These are phyloP conservation scores for Liopterus haemorrhoidalis DNA, from an alignment of 2,888 invertebrate species.

Conservation along the genomic window DNA sequence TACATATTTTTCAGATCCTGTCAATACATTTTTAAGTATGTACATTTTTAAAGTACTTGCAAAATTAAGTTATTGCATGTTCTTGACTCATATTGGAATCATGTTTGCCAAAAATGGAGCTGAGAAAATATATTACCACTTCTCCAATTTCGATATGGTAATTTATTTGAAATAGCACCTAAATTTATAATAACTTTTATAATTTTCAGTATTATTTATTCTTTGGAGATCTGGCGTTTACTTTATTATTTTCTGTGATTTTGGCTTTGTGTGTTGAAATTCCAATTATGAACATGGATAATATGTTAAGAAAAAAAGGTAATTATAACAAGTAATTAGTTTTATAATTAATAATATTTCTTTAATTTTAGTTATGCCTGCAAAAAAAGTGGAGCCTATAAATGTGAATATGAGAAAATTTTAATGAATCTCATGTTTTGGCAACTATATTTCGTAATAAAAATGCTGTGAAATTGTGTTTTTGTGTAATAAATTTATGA, in stretches of 20 bases:
- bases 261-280: slow-evolving; percentile 40
- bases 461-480: no score
- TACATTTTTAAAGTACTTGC: slow-evolving; percentile 39
- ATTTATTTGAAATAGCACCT: neutral
- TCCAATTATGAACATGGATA: slow-evolving; percentile 37
- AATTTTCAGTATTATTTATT: slow-evolving; percentile 36
- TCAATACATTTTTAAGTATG: slow-evolving; percentile 36
- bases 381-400: no score
- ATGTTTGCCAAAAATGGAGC: slow-evolving; percentile 37
- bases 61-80: slow-evolving; percentile 41
- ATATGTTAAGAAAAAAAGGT: slow-evolving; percentile 23
- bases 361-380: no score
- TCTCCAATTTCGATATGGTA: slow-evolving; percentile 39
- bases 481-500: no score
- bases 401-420: no score
- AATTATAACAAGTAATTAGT: no score
- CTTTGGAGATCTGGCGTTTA: slow-evolving; percentile 37
- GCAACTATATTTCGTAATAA: no score
- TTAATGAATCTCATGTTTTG: no score
- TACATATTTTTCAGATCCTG: slow-evolving; percentile 32
- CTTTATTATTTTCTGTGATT: slow-evolving; percentile 34
- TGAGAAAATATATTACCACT: slow-evolving; percentile 36
- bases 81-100: slow-evolving; percentile 39
- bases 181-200: slow-evolving; percentile 16
- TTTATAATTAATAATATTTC: no score